Percentiles rank a stretch among this genome's conserved stretches.
These are phyloP conservation scores for Halocynthia roretzi DNA, from an alignment of 23 tunicate species.

Conservation along the genomic window DNA sequence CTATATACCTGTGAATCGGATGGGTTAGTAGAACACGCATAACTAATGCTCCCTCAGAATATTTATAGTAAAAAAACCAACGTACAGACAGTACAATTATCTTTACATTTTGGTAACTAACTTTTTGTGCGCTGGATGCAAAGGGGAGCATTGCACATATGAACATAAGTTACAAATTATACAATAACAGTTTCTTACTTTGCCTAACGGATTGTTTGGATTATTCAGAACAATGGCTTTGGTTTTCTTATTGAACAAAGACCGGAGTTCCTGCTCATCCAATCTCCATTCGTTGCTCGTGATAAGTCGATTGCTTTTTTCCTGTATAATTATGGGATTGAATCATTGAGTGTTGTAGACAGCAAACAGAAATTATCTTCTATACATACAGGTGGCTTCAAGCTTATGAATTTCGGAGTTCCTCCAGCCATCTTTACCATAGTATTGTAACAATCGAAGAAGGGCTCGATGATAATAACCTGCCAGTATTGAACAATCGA, in stretches of 20 bases:
- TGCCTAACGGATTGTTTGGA: constrained; percentile 97
- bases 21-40: no score
- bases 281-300: constrained; percentile 34
- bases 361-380: neutral
- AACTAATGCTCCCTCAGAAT: no score
- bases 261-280: constrained; percentile 55
- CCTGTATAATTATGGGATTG: no score
- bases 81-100: no score
- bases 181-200: constrained; percentile 11
- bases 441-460: constrained; percentile 95
- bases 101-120: no score
- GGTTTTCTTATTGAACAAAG: constrained; percentile 72
- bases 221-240: constrained; percentile 89
- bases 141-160: no score
- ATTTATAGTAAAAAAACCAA: no score
- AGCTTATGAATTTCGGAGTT: constrained; percentile 56
- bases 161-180: no score
- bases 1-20: constrained; percentile 33
- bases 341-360: no score
- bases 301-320: no score
- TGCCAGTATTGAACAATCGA: neutral
- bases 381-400: constrained; percentile 32
- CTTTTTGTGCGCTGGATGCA: no score
- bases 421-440: constrained; percentile 95
- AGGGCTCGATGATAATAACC: constrained; percentile 97